Evolutionary conservation across 2,797 vertebrate species (phyloP).

Genomic region (Xyrichtys novacula): DNA sequence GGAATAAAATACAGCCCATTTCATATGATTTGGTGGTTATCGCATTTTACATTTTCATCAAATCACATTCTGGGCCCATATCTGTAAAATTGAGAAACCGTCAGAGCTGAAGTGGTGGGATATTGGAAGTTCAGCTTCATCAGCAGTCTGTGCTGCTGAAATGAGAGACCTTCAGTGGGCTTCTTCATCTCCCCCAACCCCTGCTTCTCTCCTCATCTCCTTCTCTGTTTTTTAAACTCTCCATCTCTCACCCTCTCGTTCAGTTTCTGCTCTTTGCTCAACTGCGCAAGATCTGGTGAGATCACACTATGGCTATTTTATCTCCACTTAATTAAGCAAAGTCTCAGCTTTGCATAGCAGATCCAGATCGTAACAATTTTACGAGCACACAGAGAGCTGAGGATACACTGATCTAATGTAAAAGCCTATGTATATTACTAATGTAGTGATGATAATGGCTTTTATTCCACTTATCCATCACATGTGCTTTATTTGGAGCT

Average conservation of each 20-base stretch:
- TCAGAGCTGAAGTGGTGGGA: slow-evolving; percentile 81
- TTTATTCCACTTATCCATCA: slow-evolving; percentile 41
- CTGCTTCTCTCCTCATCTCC: slow-evolving; percentile 39
- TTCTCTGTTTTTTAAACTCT: slow-evolving; percentile 63
- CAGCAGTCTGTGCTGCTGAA: slow-evolving; percentile 84
- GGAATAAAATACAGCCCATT: slow-evolving; percentile 75
- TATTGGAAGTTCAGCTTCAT: slow-evolving; percentile 86
- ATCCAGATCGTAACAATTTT: slow-evolving; percentile 48
- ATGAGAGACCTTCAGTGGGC: slow-evolving; percentile 76
- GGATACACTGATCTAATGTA: slow-evolving; percentile 25
- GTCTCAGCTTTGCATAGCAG: slow-evolving; percentile 42
- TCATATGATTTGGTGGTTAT: slow-evolving; percentile 81
- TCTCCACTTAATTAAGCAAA: slow-evolving; percentile 68
- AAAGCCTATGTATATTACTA: slow-evolving; percentile 19
- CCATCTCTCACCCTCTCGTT: slow-evolving; percentile 63
- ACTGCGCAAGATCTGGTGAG: slow-evolving; percentile 52
- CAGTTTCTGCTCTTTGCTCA: slow-evolving; percentile 55
- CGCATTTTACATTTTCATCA: slow-evolving; percentile 84
- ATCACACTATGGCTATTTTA: slow-evolving; percentile 64
- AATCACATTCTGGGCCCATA: slow-evolving; percentile 80
- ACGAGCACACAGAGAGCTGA: slow-evolving; percentile 29
- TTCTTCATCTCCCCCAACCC: slow-evolving; percentile 47
- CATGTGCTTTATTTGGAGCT: slow-evolving; percentile 17
- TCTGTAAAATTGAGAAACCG: slow-evolving; percentile 86
- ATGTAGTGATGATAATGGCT: slow-evolving; percentile 28